Base-by-base conservation (phyloP, 2,888 invertebrate genomes). In the Leptura quadrifasciata region DNA sequence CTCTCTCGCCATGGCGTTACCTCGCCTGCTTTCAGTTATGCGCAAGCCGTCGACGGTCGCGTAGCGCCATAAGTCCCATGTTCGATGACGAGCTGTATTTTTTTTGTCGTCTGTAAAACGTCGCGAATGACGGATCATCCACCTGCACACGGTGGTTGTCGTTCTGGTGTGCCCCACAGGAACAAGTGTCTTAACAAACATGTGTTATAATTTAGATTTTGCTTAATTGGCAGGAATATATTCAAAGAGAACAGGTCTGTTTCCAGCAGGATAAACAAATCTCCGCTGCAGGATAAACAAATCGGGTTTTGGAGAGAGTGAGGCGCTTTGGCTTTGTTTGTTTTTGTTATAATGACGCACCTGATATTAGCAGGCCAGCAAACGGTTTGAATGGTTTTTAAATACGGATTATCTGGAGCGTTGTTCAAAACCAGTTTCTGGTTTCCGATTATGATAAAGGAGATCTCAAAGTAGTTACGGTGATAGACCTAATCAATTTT, bases 31-130 rank as follows among this genome's bases (percentile, higher is more conserved):
- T 60, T 67, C 78, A 80, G 80, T 80, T 76, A 78, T 80, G 79
- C 80, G 80, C 80, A 80, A 77, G 76, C 80, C 69, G 74, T 72
- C 77, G 64, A 27, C 70, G 69, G 58, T 69, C 69, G 69, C 69
- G 57, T 57, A 69, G 55, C 54, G 57, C 55, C 52, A 54, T 55
- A 57, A 47, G 39, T 31, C 58, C 58, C 31, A 69, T 21, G 69
- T 58, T 58, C 69, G 69, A 69, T 69, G 58, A 69, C 58, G 54
- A 54, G 68, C 57, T 35, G 68, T 55, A 68, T 54, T 35, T 58
- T 47, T 58, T 69, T 47, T 58, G 69, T 58, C 69, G 58, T 58
- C 69, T 58, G 58, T 69, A 47, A 39, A 69, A 69, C 69, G 69
- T 58, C 69, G 69, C 69, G 69, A 69, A 69, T 52, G 68, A 57